Conservation (phyloP, 2,797 vertebrate genomes). For the Atherinosoma microstoma region DNA sequence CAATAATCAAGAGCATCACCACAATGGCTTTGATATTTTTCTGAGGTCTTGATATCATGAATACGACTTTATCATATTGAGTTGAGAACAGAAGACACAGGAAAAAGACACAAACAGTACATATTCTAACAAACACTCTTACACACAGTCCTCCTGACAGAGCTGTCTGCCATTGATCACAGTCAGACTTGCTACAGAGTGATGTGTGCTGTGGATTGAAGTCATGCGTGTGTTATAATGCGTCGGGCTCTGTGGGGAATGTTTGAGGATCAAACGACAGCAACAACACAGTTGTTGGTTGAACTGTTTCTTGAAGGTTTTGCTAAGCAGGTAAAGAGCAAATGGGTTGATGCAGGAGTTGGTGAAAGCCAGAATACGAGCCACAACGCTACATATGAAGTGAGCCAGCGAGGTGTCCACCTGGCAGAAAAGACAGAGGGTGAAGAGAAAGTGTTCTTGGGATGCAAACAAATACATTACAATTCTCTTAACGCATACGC, state of each 20-base stretch:
- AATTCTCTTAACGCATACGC: too few relatives aligned
- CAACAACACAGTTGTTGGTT: constrained; percentile 93
- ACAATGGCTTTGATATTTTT: neutral
- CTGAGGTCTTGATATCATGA: neutral
- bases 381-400: constrained; percentile 89
- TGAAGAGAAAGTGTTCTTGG: neutral
- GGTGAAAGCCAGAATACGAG: constrained; percentile 93
- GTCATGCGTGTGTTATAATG: constrained; percentile 87
- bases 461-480: too few relatives aligned
- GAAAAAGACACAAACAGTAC: neutral
- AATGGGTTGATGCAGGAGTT: constrained; percentile 97
- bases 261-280: constrained; percentile 73
- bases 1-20: neutral
- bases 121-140: constrained; percentile 19
- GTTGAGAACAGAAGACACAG: neutral
- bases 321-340: constrained; percentile 95
- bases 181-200: constrained; percentile 88
- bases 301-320: constrained; percentile 94
- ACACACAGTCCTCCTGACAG: constrained; percentile 85
- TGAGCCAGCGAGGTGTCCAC: constrained; percentile 93
- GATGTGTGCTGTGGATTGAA: constrained; percentile 91
- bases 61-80: neutral
- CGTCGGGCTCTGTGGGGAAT: constrained; percentile 57
- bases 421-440: constrained; percentile 49
- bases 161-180: constrained; percentile 86